Percentiles rank a stretch among this genome's conserved stretches.
Evolutionary conservation across 2,797 vertebrate genomes (phyloP).

Genomic region (Danionella dracula): DNA sequence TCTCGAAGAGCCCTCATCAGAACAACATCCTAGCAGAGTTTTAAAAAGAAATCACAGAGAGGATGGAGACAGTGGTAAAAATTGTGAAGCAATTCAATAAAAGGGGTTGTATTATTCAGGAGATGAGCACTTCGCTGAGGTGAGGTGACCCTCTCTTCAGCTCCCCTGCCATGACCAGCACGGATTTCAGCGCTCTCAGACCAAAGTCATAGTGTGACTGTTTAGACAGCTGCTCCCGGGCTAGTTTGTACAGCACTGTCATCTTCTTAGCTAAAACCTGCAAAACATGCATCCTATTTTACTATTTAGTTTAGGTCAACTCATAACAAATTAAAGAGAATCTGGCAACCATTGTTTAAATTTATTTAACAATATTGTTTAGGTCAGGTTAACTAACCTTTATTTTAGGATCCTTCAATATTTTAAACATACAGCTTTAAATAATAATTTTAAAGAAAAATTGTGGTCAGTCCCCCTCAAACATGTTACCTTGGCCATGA

Average conservation of each 20-base stretch:
- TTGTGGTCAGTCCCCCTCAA: no score
- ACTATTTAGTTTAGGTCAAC: neutral
- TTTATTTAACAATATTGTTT: no score
- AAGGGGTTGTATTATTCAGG: neutral
- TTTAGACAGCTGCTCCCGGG: constrained; percentile 91
- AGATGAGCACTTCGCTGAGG: constrained; percentile 78
- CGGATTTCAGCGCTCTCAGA: constrained; percentile 91
- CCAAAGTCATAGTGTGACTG: constrained; percentile 98
- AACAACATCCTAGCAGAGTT: constrained; percentile 79
- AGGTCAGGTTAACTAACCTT: no score
- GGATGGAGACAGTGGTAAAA: neutral
- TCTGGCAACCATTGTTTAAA: no score
- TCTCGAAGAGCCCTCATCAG: constrained; percentile 93
- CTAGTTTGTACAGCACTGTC: constrained; percentile 93
- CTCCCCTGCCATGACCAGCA: constrained; percentile 94
- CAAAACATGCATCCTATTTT: neutral
- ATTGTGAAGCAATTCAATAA: neutral
- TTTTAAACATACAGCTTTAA: no score
- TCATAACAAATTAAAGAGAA: neutral
- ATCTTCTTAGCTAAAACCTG: constrained; percentile 95
- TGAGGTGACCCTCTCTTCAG: constrained; percentile 87
- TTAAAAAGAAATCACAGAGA: neutral
- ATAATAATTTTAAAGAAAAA: no score
- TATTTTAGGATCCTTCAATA: no score
- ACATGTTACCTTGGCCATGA: constrained; percentile 81